Conservation (phyloP, 2,797 vertebrate species). For the Eulemur albifrons region DNA sequence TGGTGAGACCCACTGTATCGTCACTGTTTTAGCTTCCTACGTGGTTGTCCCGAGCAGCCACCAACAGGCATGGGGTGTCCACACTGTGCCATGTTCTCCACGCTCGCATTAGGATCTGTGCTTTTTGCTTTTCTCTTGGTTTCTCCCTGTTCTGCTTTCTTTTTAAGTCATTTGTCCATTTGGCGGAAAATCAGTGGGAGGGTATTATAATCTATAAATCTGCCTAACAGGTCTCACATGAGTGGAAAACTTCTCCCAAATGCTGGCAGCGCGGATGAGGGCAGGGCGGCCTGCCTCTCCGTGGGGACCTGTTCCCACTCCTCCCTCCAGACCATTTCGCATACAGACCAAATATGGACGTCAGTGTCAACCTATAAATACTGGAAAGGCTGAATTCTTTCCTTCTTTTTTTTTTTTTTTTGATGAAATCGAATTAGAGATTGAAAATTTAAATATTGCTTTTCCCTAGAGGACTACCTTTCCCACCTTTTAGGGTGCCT, state of each 20-base stretch:
- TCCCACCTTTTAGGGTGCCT: neutral
- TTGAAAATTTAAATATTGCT: neutral
- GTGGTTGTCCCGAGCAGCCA: rapidly evolving
- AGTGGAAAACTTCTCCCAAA: neutral
- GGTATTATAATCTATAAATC: neutral
- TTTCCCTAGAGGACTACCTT: neutral
- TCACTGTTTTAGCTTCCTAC: neutral
- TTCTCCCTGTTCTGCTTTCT: neutral
- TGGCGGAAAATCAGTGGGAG: neutral
- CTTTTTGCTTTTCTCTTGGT: neutral
- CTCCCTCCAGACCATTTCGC: neutral
- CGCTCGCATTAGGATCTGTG: rapidly evolving
- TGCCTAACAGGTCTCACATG: neutral
- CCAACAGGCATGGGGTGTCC: rapidly evolving
- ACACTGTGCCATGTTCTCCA: rapidly evolving
- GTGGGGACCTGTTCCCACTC: neutral
- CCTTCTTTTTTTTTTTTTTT: neutral
- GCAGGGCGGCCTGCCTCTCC: neutral
- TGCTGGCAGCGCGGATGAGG: neutral
- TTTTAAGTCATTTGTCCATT: neutral
- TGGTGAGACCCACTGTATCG: rapidly evolving
- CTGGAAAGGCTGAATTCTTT: neutral
- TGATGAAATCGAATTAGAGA: neutral
- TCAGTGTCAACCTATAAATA: neutral
- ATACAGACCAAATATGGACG: neutral